Conservation (phyloP, 2,113 vertebrate genomes). For the Delphinapterus leucas region DNA sequence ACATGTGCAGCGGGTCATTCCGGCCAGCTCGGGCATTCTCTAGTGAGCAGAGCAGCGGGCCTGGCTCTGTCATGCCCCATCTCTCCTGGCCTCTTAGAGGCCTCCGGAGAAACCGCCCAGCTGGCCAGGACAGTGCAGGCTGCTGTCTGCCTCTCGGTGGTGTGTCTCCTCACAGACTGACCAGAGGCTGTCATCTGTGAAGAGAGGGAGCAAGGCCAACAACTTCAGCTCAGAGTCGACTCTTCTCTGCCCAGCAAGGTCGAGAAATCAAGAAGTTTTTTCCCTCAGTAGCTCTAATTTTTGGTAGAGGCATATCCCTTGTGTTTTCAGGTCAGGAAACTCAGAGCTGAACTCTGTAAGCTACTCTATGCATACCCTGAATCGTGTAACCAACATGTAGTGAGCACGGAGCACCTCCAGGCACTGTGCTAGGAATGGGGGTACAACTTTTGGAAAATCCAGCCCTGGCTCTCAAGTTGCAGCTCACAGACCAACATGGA, state of each 20-base stretch:
- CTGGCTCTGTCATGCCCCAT: background rate
- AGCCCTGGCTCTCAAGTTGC: background rate
- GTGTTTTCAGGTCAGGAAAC: background rate
- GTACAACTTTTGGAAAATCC: background rate
- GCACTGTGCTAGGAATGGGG: background rate
- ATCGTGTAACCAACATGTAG: rapidly evolving
- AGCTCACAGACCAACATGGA: background rate
- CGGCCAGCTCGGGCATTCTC: rapidly evolving
- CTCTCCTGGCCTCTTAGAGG: background rate
- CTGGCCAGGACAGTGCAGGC: background rate
- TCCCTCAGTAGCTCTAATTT: background rate
- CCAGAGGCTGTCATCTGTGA: background rate
- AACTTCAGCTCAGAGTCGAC: background rate
- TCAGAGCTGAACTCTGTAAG: background rate
- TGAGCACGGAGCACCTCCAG: background rate
- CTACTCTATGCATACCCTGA: too few relatives aligned
- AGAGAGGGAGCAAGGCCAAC: background rate
- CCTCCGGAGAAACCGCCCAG: background rate
- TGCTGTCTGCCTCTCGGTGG: background rate
- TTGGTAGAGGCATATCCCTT: background rate
- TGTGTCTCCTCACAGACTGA: background rate
- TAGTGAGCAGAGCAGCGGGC: background rate
- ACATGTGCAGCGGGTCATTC: background rate
- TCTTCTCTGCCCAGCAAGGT: background rate
- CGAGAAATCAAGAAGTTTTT: background rate